A percentile compares a stretch with the other conserved stretches of the same genome.
phyloP scores from a whole-genome alignment of 2,888 invertebrate genomes.

The Beris morrisii region DNA sequence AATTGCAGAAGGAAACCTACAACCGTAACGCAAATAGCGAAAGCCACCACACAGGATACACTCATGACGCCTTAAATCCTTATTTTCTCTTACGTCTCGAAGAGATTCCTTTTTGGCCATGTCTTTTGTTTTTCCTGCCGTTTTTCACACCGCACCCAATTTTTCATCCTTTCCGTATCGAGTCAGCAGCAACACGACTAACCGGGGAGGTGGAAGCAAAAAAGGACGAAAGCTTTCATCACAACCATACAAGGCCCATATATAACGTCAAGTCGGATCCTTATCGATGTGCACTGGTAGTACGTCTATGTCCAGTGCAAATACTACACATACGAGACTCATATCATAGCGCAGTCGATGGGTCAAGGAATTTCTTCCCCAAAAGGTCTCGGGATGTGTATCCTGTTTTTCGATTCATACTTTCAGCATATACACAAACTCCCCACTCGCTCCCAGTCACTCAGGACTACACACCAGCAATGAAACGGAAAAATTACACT shows the following conservation, averaged over 20 bases:
- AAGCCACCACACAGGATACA: conserved; percentile 22
- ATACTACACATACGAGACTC: no score
- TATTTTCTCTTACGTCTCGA: conserved; percentile 33
- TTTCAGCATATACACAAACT: no score
- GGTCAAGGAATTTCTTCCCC: no score
- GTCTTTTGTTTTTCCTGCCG: conserved; percentile 3
- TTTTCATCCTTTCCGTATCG: conserved; percentile 28
- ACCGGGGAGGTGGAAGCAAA: background rate
- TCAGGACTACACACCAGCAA: no score
- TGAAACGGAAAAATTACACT: no score
- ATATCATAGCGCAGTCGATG: no score
- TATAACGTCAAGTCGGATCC: background rate
- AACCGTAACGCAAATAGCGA: background rate
- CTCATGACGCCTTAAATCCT: conserved; percentile 35
- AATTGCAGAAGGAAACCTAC: background rate
- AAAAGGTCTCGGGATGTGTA: no score
- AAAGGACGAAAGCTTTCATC: conserved; percentile 11
- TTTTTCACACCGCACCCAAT: conserved; percentile 33
- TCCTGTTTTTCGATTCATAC: no score
- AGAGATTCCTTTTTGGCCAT: conserved; percentile 16
- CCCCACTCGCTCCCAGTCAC: no score
- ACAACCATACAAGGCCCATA: conserved; percentile 5
- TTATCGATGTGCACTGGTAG: background rate
- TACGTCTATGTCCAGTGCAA: no score
- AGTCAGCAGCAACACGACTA: background rate